phyloP scores from a whole-genome alignment of 2,888 invertebrate species.

The Ametastegia equiseti region DNA sequence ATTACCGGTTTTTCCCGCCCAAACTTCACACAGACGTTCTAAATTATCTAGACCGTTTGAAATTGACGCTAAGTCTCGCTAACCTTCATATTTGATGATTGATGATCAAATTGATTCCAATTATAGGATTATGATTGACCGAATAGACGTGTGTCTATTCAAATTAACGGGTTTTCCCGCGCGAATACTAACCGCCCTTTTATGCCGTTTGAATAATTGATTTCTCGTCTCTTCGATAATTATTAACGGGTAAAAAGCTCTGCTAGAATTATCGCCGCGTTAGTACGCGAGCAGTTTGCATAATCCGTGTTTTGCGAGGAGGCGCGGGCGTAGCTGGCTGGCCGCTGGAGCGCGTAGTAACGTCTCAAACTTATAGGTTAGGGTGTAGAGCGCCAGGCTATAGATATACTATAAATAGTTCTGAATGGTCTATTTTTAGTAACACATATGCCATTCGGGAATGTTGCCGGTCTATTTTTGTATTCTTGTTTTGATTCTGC shows the following conservation, averaged over 20 bases:
- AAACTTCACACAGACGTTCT: neutral
- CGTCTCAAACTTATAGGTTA: slow-evolving; percentile 1
- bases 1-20: slow-evolving; percentile 5
- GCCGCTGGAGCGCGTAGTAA: neutral
- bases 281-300: neutral
- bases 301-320: neutral
- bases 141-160: too few species aligned
- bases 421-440: slow-evolving; percentile 44
- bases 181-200: too few species aligned
- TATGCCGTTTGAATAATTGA: neutral
- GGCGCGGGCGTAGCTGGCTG: neutral
- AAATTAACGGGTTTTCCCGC: too few species aligned
- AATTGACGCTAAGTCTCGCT: too few species aligned
- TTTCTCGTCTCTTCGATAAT: neutral
- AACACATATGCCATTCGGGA: slow-evolving; percentile 43
- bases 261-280: neutral
- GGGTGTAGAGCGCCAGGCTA: neutral
- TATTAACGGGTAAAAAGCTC: neutral
- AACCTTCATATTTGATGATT: too few species aligned
- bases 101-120: too few species aligned
- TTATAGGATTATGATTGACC: too few species aligned
- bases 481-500: slow-evolving; percentile 29
- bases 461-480: slow-evolving; percentile 40
- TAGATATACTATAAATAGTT: slow-evolving; percentile 36
- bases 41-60: too few species aligned